These are phyloP conservation scores for Scaptomyza hsui DNA, from an alignment of 1,140 invertebrate species.

Conservation along the genomic window DNA sequence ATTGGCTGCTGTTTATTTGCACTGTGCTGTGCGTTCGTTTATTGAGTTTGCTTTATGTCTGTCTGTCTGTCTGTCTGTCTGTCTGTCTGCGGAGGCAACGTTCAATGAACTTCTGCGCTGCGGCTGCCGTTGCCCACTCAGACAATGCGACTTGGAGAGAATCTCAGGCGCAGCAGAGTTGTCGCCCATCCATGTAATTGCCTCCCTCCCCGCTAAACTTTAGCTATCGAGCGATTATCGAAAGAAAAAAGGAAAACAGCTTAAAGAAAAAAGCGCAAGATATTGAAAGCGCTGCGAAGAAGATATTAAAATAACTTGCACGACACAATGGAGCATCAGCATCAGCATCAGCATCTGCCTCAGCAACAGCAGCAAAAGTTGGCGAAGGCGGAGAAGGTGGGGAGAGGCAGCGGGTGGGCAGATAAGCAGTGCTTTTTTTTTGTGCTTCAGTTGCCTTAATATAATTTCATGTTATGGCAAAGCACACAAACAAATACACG, in stretches of 20 bases:
- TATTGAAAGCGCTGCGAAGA: conserved; percentile 41
- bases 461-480: conserved; percentile 67
- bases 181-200: conserved; percentile 37
- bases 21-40: conserved; percentile 68
- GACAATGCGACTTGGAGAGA: conserved; percentile 26
- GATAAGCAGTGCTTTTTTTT: conserved; percentile 63
- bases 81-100: no score
- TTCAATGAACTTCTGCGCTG: conserved; percentile 70
- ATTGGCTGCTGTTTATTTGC: conserved; percentile 81
- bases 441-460: conserved; percentile 58
- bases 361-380: neutral
- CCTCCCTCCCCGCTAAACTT: conserved; percentile 2
- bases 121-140: conserved; percentile 17
- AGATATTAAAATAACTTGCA: conserved; percentile 78
- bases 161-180: conserved; percentile 19
- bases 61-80: no score
- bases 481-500: conserved; percentile 49
- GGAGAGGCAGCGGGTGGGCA: conserved; percentile 17
- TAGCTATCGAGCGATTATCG: conserved; percentile 37
- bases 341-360: conserved; percentile 10
- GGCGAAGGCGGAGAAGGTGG: no score
- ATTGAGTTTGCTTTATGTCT: conserved; percentile 73
- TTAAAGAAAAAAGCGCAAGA: conserved; percentile 20
- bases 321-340: conserved; percentile 45
- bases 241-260: conserved; percentile 28